A percentile compares a stretch with the other conserved stretches of the same genome.
phyloP scores from a whole-genome alignment of 1,140 invertebrate genomes.

The Hormaphis cornu region DNA sequence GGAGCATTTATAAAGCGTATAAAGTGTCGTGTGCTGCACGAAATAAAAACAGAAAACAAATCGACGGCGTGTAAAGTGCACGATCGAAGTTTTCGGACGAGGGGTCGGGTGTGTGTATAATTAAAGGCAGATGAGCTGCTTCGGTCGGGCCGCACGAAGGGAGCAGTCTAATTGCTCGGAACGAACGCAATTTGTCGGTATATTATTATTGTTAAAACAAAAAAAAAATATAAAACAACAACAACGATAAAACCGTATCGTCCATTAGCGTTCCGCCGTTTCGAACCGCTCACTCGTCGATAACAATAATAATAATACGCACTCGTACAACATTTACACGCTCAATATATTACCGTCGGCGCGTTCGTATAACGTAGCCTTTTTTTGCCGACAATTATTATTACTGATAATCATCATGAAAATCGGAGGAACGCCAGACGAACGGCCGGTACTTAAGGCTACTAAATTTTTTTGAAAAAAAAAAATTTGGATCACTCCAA shows the following conservation, averaged over 20 bases:
- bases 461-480: no score
- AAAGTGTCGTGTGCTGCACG: background rate
- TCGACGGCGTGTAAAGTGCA: background rate
- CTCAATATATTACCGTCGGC: background rate
- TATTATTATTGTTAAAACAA: slow-evolving; percentile 26
- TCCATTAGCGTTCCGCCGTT: background rate
- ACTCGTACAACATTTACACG: background rate
- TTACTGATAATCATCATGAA: no score
- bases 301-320: no score
- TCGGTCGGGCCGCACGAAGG: slow-evolving; percentile 27
- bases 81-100: no score
- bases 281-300: no score
- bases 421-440: no score
- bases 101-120: background rate
- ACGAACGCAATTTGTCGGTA: slow-evolving; percentile 27
- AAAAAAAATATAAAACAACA: background rate
- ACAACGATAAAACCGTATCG: slow-evolving; percentile 1
- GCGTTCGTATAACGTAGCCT: no score
- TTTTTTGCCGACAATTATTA: no score
- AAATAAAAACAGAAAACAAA: background rate
- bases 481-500: no score
- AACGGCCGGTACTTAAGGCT: no score
- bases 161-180: slow-evolving; percentile 31
- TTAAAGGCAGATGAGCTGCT: slow-evolving; percentile 29
- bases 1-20: no score